A percentile compares a stretch with the other conserved stretches of the same genome.
These are phyloP conservation scores for Netelia inedita DNA, from an alignment of 2,888 invertebrate species.

Conservation along the genomic window DNA sequence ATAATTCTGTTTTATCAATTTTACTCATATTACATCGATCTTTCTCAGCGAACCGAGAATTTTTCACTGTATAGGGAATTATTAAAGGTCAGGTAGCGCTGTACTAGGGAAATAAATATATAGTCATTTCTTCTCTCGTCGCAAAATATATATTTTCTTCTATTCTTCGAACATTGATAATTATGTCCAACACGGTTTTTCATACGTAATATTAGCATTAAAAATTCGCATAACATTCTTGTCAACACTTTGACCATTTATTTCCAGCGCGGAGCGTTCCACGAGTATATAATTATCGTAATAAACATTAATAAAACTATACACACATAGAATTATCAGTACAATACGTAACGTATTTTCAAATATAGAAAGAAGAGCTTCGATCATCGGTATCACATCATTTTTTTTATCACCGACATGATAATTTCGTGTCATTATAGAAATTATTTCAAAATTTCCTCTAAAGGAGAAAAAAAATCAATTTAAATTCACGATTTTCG, in stretches of 20 bases:
- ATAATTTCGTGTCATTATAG: background rate
- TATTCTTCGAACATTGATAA: no score
- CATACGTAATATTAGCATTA: no score
- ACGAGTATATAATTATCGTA: slow-evolving; percentile 44
- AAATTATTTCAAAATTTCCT: background rate
- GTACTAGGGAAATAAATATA: no score
- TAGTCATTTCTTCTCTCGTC: no score
- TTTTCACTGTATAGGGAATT: no score
- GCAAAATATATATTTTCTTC: no score
- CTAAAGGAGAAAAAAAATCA: background rate
- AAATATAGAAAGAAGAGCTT: slow-evolving; percentile 7
- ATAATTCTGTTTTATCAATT: background rate
- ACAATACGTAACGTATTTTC: slow-evolving; percentile 22
- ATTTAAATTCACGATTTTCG: slow-evolving; percentile 39
- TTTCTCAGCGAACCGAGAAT: no score
- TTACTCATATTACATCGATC: no score
- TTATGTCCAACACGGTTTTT: no score
- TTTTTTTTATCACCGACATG: slow-evolving; percentile 3
- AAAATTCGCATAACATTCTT: no score
- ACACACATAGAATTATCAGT: slow-evolving; percentile 9
- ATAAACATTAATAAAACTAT: slow-evolving; percentile 14
- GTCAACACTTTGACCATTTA: background rate
- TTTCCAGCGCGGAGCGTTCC: background rate
- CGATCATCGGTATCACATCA: slow-evolving; percentile 18
- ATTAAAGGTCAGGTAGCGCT: no score